Percentiles rank a stretch among this genome's conserved stretches.
phyloP scores from a whole-genome alignment of 2,113 vertebrate genomes.

The Cinclus cinclus region DNA sequence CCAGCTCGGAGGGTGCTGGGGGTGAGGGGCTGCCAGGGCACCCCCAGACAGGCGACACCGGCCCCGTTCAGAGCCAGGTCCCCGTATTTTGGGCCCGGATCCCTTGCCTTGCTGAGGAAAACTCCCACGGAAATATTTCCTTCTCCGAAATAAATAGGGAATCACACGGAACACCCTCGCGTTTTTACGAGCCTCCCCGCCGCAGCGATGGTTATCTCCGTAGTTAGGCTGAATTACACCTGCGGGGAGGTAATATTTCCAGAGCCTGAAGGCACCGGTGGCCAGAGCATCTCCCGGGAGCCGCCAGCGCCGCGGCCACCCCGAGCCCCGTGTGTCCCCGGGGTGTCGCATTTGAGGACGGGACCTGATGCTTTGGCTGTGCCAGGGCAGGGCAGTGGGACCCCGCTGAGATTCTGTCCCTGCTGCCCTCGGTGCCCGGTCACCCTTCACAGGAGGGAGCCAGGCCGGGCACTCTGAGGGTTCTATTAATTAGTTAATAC shows the following conservation, averaged over 20 bases:
- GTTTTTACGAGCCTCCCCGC: not conserved
- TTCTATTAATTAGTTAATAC: not conserved
- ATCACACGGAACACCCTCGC: not conserved
- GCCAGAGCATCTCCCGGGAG: not conserved
- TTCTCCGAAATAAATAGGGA: not conserved
- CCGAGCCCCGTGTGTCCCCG: not conserved
- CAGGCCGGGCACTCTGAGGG: not conserved
- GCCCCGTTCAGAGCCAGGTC: rapidly evolving
- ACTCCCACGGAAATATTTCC: not conserved
- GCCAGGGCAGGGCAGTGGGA: not conserved
- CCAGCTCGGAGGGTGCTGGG: too few species aligned
- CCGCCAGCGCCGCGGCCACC: not conserved
- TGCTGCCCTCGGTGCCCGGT: not conserved
- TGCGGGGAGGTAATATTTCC: slow-evolving; percentile 6
- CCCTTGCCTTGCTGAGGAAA: not conserved
- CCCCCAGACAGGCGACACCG: not conserved
- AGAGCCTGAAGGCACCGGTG: not conserved
- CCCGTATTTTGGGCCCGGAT: not conserved
- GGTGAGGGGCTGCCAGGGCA: not conserved
- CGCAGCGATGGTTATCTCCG: slow-evolving; percentile 10
- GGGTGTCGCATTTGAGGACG: not conserved
- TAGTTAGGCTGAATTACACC: slow-evolving; percentile 20
- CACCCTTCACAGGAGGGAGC: not conserved
- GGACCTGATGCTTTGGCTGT: not conserved
- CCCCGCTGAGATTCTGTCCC: not conserved